A percentile compares a stretch with the other conserved stretches of the same genome.
Evolutionary conservation across 1,140 invertebrate genomes (phyloP).

Genomic region (Drosophila chauvacae): DNA sequence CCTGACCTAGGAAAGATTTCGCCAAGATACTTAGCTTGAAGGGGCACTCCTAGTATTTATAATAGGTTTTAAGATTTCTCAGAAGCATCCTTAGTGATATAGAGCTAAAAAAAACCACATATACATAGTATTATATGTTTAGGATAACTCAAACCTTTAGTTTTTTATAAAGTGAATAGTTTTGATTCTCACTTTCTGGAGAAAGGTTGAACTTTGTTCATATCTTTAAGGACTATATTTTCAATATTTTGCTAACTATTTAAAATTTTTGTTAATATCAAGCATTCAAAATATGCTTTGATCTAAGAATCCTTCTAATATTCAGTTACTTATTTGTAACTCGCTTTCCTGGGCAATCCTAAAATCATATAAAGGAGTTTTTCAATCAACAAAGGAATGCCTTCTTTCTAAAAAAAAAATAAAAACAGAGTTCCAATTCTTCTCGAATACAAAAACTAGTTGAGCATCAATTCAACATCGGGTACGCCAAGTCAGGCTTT

Average conservation of each 20-base stretch:
- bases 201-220: too few species aligned
- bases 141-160: too few species aligned
- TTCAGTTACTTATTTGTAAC: background rate
- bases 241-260: background rate
- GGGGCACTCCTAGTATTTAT: background rate
- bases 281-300: background rate
- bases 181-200: too few species aligned
- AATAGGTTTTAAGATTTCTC: background rate
- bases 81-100: background rate
- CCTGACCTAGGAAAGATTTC: constrained; percentile 13
- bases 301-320: too few species aligned
- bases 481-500: constrained; percentile 30
- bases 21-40: background rate
- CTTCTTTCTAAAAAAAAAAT: background rate
- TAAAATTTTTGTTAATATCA: background rate
- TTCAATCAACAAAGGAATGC: constrained; percentile 3
- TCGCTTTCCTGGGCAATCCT: background rate
- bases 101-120: background rate
- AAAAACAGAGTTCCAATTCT: constrained; percentile 6
- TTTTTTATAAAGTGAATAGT: too few species aligned
- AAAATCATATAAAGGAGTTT: background rate
- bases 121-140: background rate
- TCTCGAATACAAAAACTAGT: constrained; percentile 9
- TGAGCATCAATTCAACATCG: constrained; percentile 19
- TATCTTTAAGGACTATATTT: too few species aligned